Evolutionary conservation across 2,888 invertebrate genomes (phyloP).

Genomic region (Drosophila kanekoi): DNA sequence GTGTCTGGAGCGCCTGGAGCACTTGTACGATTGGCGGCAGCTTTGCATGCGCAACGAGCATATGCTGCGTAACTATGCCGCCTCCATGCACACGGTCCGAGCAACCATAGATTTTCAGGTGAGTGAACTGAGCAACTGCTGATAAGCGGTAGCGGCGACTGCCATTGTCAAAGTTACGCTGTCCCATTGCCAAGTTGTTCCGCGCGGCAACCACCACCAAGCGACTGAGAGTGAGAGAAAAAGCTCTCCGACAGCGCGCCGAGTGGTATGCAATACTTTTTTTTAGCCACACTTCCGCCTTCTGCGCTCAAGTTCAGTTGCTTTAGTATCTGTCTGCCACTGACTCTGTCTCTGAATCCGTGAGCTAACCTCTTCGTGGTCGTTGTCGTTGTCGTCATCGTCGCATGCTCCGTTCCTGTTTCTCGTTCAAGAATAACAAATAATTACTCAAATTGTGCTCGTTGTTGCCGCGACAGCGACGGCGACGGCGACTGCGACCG

Average conservation of each 20-base stretch:
- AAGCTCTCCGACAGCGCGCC: constrained; percentile 51
- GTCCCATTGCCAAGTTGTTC: constrained; percentile 62
- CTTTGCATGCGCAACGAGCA: constrained; percentile 89
- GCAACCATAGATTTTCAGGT: constrained; percentile 90
- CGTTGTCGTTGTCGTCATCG: constrained; percentile 38
- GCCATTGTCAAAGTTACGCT: constrained; percentile 55
- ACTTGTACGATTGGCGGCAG: constrained; percentile 89
- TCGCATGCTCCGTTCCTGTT: constrained; percentile 35
- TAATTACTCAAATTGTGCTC: constrained; percentile 77
- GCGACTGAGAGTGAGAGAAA: constrained; percentile 8
- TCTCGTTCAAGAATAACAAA: constrained; percentile 67
- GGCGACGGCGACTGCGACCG: neutral
- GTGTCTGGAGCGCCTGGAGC: constrained; percentile 88
- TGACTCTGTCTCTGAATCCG: constrained; percentile 15
- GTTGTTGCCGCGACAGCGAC: constrained; percentile 39
- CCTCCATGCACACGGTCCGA: constrained; percentile 89
- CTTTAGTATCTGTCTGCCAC: constrained; percentile 68
- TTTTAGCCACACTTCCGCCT: constrained; percentile 48
- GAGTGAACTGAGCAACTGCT: constrained; percentile 42
- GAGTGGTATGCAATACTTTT: constrained; percentile 67
- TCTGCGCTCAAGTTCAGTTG: constrained; percentile 56
- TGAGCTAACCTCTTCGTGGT: constrained; percentile 27
- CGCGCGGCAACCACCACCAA: constrained; percentile 58
- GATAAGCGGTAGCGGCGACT: constrained; percentile 60
- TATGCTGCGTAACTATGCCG: constrained; percentile 89